Conservation (phyloP, 2,888 invertebrate species). For the Argyra leucocephala region DNA sequence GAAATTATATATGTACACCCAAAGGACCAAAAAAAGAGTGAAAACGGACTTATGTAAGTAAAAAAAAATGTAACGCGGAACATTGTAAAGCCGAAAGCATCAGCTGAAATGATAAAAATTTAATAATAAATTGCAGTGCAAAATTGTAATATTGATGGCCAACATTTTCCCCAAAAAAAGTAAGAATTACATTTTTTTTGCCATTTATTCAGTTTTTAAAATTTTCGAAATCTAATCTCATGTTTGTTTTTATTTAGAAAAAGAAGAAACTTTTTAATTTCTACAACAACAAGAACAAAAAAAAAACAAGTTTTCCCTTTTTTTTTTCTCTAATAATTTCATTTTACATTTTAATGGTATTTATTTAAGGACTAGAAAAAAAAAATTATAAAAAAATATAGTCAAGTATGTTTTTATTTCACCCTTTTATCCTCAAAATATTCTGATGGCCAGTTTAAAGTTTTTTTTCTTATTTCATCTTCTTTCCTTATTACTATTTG, state of each 20-base stretch:
- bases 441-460: neutral
- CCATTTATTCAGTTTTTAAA: no score
- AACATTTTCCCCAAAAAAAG: no score
- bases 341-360: slow-evolving; percentile 6
- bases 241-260: slow-evolving; percentile 20
- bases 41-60: no score
- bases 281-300: slow-evolving; percentile 3
- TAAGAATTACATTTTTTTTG: no score
- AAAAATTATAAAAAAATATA: neutral
- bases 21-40: no score
- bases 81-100: no score
- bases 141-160: no score
- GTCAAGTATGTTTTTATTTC: neutral
- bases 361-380: neutral
- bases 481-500: neutral
- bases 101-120: no score
- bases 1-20: no score
- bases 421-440: neutral
- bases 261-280: slow-evolving; percentile 8
- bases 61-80: no score
- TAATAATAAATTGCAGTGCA: no score
- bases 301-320: neutral
- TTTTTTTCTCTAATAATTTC: slow-evolving; percentile 1
- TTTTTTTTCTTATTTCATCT: neutral
- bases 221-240: slow-evolving; percentile 23